phyloP scores from a whole-genome alignment of 2,797 vertebrate genomes.

The Peromyscus nudipes region DNA sequence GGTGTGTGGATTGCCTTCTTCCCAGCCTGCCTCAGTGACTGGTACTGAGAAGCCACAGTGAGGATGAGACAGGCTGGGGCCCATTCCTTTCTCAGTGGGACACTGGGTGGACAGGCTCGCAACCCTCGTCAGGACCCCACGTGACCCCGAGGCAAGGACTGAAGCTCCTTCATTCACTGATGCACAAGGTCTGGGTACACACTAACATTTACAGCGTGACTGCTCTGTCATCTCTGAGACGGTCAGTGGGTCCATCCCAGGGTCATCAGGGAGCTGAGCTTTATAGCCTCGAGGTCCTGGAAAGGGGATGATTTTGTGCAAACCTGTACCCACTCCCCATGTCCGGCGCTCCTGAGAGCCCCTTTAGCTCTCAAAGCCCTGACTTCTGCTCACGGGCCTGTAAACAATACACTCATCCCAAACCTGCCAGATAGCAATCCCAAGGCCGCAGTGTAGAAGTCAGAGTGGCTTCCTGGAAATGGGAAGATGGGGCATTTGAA shows the following conservation, averaged over 20 bases:
- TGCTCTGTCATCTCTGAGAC: neutral
- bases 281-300: accelerated
- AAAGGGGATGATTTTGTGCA: accelerated
- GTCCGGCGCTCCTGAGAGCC: neutral
- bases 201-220: neutral
- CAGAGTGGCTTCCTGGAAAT: neutral
- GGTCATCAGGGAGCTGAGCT: accelerated
- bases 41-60: neutral
- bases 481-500: neutral
- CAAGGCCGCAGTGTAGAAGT: neutral
- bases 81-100: neutral
- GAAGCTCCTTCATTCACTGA: neutral
- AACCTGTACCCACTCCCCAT: too few species aligned
- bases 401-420: accelerated
- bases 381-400: neutral
- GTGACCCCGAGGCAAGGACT: neutral
- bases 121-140: neutral
- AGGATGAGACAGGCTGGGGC: neutral
- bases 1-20: neutral
- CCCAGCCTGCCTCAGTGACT: neutral
- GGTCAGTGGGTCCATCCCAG: neutral
- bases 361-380: neutral
- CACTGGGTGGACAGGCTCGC: neutral
- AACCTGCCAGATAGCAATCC: accelerated
- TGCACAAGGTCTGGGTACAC: neutral